phyloP scores from a whole-genome alignment of 2,888 invertebrate species.

The Cataglyphis rosenhaueri region DNA sequence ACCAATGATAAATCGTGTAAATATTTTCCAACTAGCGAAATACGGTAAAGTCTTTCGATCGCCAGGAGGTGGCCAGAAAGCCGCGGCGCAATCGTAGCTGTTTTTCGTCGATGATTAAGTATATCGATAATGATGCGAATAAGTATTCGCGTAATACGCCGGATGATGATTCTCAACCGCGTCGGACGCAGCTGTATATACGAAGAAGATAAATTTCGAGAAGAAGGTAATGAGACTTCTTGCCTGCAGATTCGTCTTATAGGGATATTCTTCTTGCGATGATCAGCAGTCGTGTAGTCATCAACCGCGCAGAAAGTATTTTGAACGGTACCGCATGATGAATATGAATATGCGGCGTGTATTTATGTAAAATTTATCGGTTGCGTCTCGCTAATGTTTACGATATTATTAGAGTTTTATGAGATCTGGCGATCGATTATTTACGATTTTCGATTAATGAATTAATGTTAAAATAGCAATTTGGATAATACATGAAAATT shows the following conservation, averaged over 20 bases:
- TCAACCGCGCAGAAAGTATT: conserved; percentile 58
- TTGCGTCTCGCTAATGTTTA: conserved; percentile 26
- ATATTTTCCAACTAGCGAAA: conserved; percentile 8
- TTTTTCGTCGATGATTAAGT: conserved; percentile 66
- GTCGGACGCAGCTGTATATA: conserved; percentile 38
- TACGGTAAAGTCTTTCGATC: conserved; percentile 7
- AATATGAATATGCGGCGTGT: conserved; percentile 67
- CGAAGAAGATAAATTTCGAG: conserved; percentile 69
- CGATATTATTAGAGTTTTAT: conserved; percentile 19
- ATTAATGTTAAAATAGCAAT: neutral
- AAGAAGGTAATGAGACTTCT: conserved; percentile 68
- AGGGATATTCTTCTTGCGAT: conserved; percentile 61
- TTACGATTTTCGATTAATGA: conserved; percentile 4
- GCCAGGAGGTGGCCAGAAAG: conserved; percentile 17
- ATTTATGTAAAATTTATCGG: conserved; percentile 20
- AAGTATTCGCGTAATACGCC: conserved; percentile 53
- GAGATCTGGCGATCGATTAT: neutral
- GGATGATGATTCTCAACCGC: conserved; percentile 47
- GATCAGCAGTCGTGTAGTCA: conserved; percentile 59
- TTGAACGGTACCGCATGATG: conserved; percentile 1
- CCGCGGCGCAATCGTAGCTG: neutral
- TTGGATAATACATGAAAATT: neutral
- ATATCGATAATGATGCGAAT: conserved; percentile 69
- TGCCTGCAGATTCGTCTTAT: conserved; percentile 60
- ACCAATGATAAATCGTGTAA: conserved; percentile 12